Evolutionary conservation across 2,797 vertebrate genomes (phyloP).

Genomic region (Centropyge bicolor): DNA sequence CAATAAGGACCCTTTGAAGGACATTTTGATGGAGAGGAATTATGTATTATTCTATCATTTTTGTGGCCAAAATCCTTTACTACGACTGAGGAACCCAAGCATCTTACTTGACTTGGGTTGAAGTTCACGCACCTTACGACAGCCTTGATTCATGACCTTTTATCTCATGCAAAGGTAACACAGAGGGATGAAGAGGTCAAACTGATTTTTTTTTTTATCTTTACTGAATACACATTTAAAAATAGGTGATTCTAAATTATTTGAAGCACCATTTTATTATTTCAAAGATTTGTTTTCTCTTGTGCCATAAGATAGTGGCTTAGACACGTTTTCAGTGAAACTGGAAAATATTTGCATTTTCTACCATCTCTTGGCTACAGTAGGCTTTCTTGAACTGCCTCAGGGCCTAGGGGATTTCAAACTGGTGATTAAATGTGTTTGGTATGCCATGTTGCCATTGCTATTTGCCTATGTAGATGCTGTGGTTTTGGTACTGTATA

Average conservation of each 20-base stretch:
- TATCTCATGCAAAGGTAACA: slow-evolving; percentile 2
- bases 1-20: slow-evolving; percentile 9
- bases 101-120: slow-evolving; percentile 19
- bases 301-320: slow-evolving; percentile 26
- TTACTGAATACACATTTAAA: slow-evolving; percentile 21
- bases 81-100: slow-evolving; percentile 21
- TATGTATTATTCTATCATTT: slow-evolving; percentile 9
- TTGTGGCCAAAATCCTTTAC: slow-evolving; percentile 17
- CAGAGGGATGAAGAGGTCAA: slow-evolving; percentile 1
- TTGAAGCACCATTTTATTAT: slow-evolving; percentile 24
- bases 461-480: slow-evolving; percentile 64
- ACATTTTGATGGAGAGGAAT: slow-evolving; percentile 14
- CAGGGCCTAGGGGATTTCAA: not conserved
- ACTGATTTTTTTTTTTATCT: not conserved
- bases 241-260: slow-evolving; percentile 24
- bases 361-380: slow-evolving; percentile 19
- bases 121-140: slow-evolving; percentile 72
- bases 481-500: slow-evolving; percentile 67
- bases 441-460: slow-evolving; percentile 34
- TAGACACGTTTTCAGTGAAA: slow-evolving; percentile 27
- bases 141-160: slow-evolving; percentile 37
- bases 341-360: slow-evolving; percentile 32
- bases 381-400: slow-evolving; percentile 31
- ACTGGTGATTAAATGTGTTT: slow-evolving; percentile 14
- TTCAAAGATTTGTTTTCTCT: slow-evolving; percentile 16